Percentiles rank a stretch among this genome's conserved stretches.
Conservation (phyloP, 2,888 invertebrate genomes). For the Achlya flavicornis region DNA sequence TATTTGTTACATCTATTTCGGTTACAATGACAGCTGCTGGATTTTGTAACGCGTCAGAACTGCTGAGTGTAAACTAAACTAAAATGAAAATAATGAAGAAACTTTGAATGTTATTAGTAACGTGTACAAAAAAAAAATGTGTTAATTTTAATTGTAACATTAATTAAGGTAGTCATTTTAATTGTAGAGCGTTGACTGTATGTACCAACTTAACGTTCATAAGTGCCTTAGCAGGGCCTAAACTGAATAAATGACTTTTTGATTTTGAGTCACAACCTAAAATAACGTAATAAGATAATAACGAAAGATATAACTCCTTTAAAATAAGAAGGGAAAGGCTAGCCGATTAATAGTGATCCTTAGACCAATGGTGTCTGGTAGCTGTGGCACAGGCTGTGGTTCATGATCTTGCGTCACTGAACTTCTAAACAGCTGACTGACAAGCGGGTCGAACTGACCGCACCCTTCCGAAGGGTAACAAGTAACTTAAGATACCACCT, state of each 20-base stretch:
- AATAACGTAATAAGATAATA: no score
- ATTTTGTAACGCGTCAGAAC: not conserved
- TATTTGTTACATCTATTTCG: not conserved
- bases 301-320: no score
- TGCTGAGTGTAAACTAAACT: not conserved
- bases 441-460: not conserved
- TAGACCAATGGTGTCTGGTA: not conserved
- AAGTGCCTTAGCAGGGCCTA: no score
- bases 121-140: not conserved
- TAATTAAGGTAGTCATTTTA: no score
- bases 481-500: constrained; percentile 10
- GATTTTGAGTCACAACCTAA: no score
- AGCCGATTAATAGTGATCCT: no score
- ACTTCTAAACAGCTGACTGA: not conserved
- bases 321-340: no score
- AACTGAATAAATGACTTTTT: no score
- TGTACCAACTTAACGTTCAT: no score
- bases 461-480: constrained; percentile 1
- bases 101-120: not conserved
- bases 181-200: no score
- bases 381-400: not conserved
- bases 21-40: not conserved
- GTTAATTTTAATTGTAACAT: no score
- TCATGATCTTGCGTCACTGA: not conserved
- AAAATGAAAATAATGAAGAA: not conserved